phyloP scores from a whole-genome alignment of 1,140 invertebrate genomes.

The Nixonia krombeini region DNA sequence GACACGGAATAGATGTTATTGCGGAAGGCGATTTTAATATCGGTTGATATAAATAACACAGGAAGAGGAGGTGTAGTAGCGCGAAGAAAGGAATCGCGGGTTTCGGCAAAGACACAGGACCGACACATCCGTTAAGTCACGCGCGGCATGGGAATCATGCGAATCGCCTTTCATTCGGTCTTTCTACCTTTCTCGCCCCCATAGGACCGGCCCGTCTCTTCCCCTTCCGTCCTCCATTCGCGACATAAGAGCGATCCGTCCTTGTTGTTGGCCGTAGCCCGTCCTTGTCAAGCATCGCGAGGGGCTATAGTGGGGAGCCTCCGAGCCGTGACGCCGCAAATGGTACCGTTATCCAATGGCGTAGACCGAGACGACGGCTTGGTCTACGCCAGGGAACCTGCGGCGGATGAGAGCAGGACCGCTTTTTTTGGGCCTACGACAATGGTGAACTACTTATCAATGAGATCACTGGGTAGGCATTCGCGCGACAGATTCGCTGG shows the following conservation, averaged over 20 bases:
- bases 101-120: slow-evolving; percentile 40
- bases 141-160: slow-evolving; percentile 57
- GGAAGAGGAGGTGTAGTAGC: slow-evolving; percentile 7
- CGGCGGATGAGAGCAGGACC: slow-evolving; percentile 20
- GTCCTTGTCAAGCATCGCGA: slow-evolving; percentile 61
- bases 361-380: slow-evolving; percentile 27
- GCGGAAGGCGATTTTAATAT: too few species aligned
- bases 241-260: slow-evolving; percentile 50
- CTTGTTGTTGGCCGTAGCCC: slow-evolving; percentile 60
- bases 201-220: slow-evolving; percentile 7
- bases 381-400: slow-evolving; percentile 1
- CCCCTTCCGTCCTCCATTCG: slow-evolving; percentile 35
- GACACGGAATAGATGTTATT: too few species aligned
- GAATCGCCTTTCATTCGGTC: slow-evolving; percentile 32
- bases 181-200: not conserved
- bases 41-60: not conserved
- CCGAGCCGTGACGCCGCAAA: slow-evolving; percentile 56
- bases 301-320: slow-evolving; percentile 48
- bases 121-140: slow-evolving; percentile 53
- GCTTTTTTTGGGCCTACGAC: slow-evolving; percentile 60
- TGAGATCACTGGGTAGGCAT: slow-evolving; percentile 60
- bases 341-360: slow-evolving; percentile 67
- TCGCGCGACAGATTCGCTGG: slow-evolving; percentile 21
- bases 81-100: slow-evolving; percentile 24
- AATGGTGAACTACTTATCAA: slow-evolving; percentile 68